These are phyloP conservation scores for Enoplosus armatus DNA, from an alignment of 2,797 vertebrate genomes.

Conservation along the genomic window DNA sequence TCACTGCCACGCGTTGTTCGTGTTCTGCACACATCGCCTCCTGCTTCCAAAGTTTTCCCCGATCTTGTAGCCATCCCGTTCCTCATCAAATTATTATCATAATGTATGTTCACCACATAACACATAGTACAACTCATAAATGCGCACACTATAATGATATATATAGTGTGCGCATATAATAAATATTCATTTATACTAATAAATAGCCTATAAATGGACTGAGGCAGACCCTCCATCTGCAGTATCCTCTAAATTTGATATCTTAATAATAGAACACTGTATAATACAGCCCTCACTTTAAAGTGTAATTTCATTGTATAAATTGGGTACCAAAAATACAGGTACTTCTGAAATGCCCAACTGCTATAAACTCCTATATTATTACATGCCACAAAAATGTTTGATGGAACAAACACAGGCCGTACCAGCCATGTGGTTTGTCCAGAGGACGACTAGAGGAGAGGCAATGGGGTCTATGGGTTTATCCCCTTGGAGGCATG, in stretches of 20 bases:
- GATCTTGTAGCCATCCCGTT: neutral
- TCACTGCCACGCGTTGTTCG: too few relatives aligned
- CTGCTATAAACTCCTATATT: too few relatives aligned
- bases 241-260: too few relatives aligned
- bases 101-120: neutral
- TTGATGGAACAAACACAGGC: neutral
- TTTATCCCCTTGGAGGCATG: neutral
- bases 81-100: neutral
- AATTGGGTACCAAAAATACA: too few relatives aligned
- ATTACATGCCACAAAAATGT: neutral
- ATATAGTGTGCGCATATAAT: too few relatives aligned
- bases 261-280: too few relatives aligned
- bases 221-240: too few relatives aligned
- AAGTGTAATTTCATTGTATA: too few relatives aligned
- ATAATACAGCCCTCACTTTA: too few relatives aligned
- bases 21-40: neutral
- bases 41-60: too few relatives aligned
- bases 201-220: neutral
- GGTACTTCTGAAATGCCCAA: too few relatives aligned
- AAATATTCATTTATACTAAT: neutral
- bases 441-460: constrained; percentile 2
- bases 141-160: neutral
- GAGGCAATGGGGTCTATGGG: neutral
- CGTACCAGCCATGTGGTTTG: neutral
- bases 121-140: neutral